phyloP scores from a whole-genome alignment of 2,888 invertebrate species.

The Gastracanthus pulcherrimus region DNA sequence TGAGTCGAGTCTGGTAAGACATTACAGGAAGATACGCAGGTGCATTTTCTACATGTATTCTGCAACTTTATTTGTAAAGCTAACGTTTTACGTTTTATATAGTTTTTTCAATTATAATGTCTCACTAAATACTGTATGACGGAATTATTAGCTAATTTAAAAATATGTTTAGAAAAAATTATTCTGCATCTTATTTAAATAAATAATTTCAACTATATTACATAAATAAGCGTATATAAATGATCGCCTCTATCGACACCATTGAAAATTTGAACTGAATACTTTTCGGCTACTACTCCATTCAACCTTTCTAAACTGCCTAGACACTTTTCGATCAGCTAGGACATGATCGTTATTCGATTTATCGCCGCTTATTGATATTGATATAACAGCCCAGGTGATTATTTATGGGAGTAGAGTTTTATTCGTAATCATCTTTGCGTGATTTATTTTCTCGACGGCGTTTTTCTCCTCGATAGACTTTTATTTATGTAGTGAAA shows the following conservation, averaged over 20 bases:
- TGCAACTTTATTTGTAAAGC: no score
- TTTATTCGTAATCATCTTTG: background rate
- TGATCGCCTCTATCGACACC: background rate
- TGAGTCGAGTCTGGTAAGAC: no score
- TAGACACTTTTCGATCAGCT: background rate
- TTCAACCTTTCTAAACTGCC: background rate
- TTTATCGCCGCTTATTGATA: background rate
- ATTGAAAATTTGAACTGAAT: background rate
- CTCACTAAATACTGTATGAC: no score
- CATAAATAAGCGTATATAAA: no score
- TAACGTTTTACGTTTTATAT: no score
- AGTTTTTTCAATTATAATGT: no score
- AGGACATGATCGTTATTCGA: background rate
- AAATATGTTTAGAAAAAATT: no score
- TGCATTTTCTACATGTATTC: no score
- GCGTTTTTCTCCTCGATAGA: background rate
- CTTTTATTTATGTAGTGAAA: background rate
- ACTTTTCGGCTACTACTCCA: background rate
- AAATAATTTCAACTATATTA: no score
- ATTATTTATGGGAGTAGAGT: background rate
- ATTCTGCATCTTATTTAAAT: no score
- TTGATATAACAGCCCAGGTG: background rate
- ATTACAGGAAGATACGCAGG: no score
- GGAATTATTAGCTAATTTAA: no score
- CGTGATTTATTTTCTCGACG: conserved; percentile 5